Evolutionary conservation across 2,888 invertebrate genomes (phyloP), one percentile per base, ranked within the genome.

Genomic region (Lasioglossum malachurum): DNA sequence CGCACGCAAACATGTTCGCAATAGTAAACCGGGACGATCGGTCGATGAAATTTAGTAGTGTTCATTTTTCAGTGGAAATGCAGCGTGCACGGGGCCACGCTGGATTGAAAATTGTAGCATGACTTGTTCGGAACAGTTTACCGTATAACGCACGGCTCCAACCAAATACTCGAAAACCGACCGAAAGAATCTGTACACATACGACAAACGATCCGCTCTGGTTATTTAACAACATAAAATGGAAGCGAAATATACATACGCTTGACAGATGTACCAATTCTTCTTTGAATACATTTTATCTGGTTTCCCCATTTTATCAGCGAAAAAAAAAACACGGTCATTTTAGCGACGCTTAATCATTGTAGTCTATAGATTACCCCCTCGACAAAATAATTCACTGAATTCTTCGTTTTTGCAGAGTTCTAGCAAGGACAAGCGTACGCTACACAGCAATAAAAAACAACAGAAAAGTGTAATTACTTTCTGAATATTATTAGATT

Each of bases 31-130:
- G 10, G 35, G 38, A 27, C 27, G 64, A 80, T 78, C 60, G 64
- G n/a, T 35, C 67, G 73, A 41, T 69, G n/a, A 77, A 84, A 84
- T 80, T 77, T 76, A 38, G 60, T 44, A 76, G 78, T 64, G 53
- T 57, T 53, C 44, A 31, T 81, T 83, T 87, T 84, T 60, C 57
- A 80, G 44, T 16, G 46, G 31, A 72, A 16, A 31, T 12, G 77
- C 19, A 49, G 16, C 49, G n/a, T 4, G 41, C 41, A 31, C n/a
- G 35, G 1, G n/a, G 27, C 64, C 64, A 35, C 35, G 46, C n/a
- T 12, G 14, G 60, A 71, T 31, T 35, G 2, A 31, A 49, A 72
- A 64, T 82, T 67, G 72, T 41, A 19, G 27, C 49, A 53, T 49
- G 57, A 44, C 74, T 74, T 67, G 53, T 57, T 46, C 44, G 8